Base-by-base conservation (phyloP, 2,888 invertebrate species). In the Phyllotreta cruciferae region DNA sequence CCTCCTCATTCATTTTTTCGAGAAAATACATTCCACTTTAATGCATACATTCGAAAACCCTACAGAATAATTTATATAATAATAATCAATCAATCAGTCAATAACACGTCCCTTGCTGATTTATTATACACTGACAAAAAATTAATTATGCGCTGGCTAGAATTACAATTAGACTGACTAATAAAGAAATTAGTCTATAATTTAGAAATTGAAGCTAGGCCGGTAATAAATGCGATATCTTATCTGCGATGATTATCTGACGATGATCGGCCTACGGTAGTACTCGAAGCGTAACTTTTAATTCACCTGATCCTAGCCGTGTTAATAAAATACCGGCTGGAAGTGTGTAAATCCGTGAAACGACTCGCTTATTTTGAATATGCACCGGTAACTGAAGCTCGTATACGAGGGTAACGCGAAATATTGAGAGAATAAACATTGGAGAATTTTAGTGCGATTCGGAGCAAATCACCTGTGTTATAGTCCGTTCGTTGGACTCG, bases 281-380 rank as follows among this genome's bases (percentile, higher is more conserved):
- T 61, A 35, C 55, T 61, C 47, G 41, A 61, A 55, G 60, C 60
- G 60, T 61, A 54, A 54, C 60, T 45, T 34, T 6, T 45, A 61
- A 55, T 52, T 52, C 53, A 45, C 60, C 53, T 60, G 44, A 60
- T 60, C 42, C 24, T 39, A 37, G 37, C 36, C 53, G 13, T 55
- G 60, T 47, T 47, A 44, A 61, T 61, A 61, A 24, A 61, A 47
- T 61, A 55, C 38, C 36, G 34, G 37, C 14, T 8, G 36, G 14
- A 36, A 36, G 45, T 56, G 56, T 45, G 36, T 45, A 56, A 56
- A 45, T 44, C 44, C 44, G 45, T 56, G 36, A 56, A 56, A 37
- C 44, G 56, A 56, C 34, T 56, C 38, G 45, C 56, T 37, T 56
- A 56, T 44, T 56, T 45, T 56, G 56, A 42, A 42, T 35, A 44